Evolutionary conservation across 2,797 vertebrate genomes (phyloP), one percentile per base, ranked within the genome.

Genomic region (Chaetophractus vellerosus): DNA sequence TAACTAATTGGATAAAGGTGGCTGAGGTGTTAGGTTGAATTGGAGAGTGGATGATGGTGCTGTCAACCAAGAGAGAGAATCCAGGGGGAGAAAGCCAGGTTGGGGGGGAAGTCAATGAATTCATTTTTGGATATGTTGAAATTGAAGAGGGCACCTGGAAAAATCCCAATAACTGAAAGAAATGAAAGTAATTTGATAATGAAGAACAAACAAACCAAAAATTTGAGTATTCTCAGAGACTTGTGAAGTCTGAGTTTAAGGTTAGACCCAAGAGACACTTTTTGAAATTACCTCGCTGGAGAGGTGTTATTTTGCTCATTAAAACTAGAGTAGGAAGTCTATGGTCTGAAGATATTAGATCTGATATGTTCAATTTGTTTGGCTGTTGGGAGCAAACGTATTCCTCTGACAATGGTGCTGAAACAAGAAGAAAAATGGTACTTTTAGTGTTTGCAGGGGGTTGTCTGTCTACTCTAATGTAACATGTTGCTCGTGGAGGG

Each of bases 131-230:
- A 15, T 57, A 72, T 82, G 7, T 10, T 90, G 81, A 95, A 80
- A 74, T 41, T 84, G 55, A 91, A 95, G 61, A 26, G 74, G 31
- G 72, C 1, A 66, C 61, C 5, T 66, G 9, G 28, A 28, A 75
- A 68, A 50, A 61, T 71, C 11, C 10, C n/a, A 71, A 50, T 33
- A 88, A 48, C 64, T 55, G 48, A 82, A 84, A 76, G 18, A 75
- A 76, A 71, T 31, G 69, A 91, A 91, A 80, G 24, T 76, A 88
- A 79, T 55, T 8, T 48, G 24, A 88, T 55, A 96, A 89, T 50
- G 55, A 96, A 89, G 26, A 88, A 87, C 12, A 90, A 79, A 59
- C 9, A 55, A 55, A 84, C 61, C 59, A 72, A 61, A 45, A 64
- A 64, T 45, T 2, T 16, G 21, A 16, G 61, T 36, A 31, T 92